phyloP scores from a whole-genome alignment of 1,140 invertebrate genomes.

The Bombus impatiens region DNA sequence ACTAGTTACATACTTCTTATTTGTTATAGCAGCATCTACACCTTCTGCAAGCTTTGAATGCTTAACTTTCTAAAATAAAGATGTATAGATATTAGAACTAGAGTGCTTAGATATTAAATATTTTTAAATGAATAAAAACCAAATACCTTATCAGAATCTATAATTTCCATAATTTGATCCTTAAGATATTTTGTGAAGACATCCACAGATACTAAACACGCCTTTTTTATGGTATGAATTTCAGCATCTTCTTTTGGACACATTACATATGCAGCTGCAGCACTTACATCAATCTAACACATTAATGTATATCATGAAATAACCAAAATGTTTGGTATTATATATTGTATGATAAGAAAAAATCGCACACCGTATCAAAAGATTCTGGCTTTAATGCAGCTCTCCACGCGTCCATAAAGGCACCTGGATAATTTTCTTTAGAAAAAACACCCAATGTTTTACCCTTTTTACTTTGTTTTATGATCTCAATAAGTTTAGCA shows the following conservation, averaged over 20 bases:
- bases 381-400: slow-evolving; percentile 87
- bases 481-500: slow-evolving; percentile 91
- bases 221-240: slow-evolving; percentile 96
- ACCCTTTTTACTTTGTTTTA: slow-evolving; percentile 95
- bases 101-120: neutral
- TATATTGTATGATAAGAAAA: slow-evolving; percentile 22
- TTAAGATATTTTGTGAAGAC: slow-evolving; percentile 98
- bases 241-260: slow-evolving; percentile 98
- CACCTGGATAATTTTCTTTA: slow-evolving; percentile 96
- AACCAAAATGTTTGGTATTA: neutral
- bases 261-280: slow-evolving; percentile 93
- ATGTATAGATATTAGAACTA: neutral
- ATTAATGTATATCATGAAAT: slow-evolving; percentile 13
- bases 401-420: slow-evolving; percentile 97
- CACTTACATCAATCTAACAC: slow-evolving; percentile 92
- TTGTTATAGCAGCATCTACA: slow-evolving; percentile 93
- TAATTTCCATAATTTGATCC: slow-evolving; percentile 99
- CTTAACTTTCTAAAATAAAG: slow-evolving; percentile 91
- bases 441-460: slow-evolving; percentile 95
- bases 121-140: slow-evolving; percentile 30
- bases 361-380: slow-evolving; percentile 88
- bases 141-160: slow-evolving; percentile 96
- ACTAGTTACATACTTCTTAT: slow-evolving; percentile 97
- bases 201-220: slow-evolving; percentile 95
- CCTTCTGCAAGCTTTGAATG: slow-evolving; percentile 97